Conservation (phyloP, 2,797 vertebrate genomes). For the Tarsius wallacei region DNA sequence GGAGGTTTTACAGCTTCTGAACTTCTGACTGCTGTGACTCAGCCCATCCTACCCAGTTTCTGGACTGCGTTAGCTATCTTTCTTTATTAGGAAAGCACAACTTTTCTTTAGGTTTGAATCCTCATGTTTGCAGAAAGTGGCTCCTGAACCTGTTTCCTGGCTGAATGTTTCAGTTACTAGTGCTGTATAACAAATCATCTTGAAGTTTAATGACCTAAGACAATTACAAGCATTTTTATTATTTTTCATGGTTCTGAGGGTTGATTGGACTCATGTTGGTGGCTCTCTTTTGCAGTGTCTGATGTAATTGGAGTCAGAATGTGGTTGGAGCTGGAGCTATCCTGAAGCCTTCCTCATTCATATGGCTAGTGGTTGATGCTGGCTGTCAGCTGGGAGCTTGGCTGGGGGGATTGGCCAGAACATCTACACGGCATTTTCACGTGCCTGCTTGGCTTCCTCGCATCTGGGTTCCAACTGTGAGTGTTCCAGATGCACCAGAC, state of each 20-base stretch:
- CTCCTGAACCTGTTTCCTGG: constrained; percentile 19
- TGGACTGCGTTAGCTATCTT: not conserved
- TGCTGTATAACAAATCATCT: constrained; percentile 43
- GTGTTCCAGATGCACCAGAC: not conserved
- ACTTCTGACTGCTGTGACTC: constrained; percentile 61
- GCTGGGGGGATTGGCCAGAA: not conserved
- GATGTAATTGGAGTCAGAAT: not conserved
- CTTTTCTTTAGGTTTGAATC: not conserved
- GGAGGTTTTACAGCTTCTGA: constrained; percentile 77
- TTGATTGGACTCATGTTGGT: not conserved
- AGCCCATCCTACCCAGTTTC: constrained; percentile 45
- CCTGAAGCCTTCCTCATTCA: not conserved
- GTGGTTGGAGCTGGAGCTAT: not conserved
- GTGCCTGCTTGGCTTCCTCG: constrained; percentile 27
- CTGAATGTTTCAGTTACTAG: constrained; percentile 55
- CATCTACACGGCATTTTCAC: not conserved
- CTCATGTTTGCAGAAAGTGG: not conserved
- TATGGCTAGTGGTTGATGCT: not conserved
- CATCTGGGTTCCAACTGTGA: not conserved
- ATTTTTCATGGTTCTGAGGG: not conserved
- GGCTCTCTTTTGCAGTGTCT: not conserved
- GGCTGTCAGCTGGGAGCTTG: not conserved
- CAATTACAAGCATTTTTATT: not conserved
- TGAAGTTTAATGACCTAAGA: not conserved
- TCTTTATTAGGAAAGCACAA: not conserved